Conservation (phyloP, 2,113 vertebrate species). For the Telmatochromis sp. region DNA sequence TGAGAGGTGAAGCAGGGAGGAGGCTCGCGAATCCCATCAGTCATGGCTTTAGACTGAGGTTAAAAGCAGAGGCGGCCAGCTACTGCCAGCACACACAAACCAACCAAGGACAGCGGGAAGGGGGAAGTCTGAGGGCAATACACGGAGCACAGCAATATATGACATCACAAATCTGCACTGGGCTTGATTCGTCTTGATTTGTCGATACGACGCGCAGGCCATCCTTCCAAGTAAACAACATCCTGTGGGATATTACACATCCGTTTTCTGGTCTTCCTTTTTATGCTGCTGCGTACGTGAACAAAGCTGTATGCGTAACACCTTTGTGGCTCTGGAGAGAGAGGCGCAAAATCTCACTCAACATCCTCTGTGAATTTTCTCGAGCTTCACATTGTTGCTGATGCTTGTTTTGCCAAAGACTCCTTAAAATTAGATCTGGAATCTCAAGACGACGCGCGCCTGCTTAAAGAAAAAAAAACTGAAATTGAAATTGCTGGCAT, state of each 20-base stretch:
- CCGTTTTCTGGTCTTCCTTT: neutral
- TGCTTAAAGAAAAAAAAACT: neutral
- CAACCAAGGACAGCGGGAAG: slow-evolving; percentile 24
- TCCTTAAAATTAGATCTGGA: neutral
- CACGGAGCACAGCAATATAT: neutral
- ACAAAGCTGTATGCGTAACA: neutral
- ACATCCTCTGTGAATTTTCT: neutral
- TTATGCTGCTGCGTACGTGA: neutral
- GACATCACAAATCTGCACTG: slow-evolving; percentile 4
- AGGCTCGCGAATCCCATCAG: slow-evolving; percentile 43
- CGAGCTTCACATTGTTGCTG: neutral
- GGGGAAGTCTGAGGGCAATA: neutral
- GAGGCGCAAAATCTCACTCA: neutral
- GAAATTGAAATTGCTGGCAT: neutral
- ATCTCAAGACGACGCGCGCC: neutral
- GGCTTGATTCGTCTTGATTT: neutral
- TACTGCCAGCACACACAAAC: slow-evolving; percentile 11
- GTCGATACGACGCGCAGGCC: neutral
- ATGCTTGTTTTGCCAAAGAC: neutral
- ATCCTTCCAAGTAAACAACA: neutral
- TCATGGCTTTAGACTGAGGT: slow-evolving; percentile 47
- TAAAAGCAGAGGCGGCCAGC: slow-evolving; percentile 25
- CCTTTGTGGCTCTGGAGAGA: neutral
- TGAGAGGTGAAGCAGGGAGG: slow-evolving; percentile 38
- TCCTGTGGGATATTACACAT: neutral